Conservation (phyloP, 2,888 invertebrate species). For the Parnassius glacialis region DNA sequence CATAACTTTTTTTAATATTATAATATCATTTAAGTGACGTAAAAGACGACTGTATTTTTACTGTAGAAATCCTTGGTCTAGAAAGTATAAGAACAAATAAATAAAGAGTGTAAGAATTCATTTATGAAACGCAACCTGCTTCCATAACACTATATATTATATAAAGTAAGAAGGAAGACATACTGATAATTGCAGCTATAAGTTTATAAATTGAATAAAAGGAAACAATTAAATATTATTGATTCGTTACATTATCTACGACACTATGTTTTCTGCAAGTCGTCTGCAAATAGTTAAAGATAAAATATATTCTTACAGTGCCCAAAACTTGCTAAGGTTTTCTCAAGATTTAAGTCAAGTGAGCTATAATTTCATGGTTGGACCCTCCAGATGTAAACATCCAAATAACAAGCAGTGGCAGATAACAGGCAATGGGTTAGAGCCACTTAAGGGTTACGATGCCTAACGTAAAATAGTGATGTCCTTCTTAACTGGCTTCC, state of each 20-base stretch:
- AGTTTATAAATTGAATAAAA: neutral
- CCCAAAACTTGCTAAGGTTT: conserved; percentile 7
- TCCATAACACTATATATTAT: no score
- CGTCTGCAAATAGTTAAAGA: conserved; percentile 5
- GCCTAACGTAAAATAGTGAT: conserved; percentile 39
- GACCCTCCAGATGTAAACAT: conserved; percentile 62
- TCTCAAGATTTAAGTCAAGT: conserved; percentile 28
- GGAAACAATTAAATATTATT: neutral
- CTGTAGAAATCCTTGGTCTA: no score
- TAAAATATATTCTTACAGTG: neutral
- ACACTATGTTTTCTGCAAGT: conserved; percentile 4
- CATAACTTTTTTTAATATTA: no score
- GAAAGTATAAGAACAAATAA: no score
- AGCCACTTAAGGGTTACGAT: conserved; percentile 57
- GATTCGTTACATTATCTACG: neutral
- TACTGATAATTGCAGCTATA: no score
- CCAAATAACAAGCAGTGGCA: conserved; percentile 52
- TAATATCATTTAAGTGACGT: no score
- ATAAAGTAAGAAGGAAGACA: no score
- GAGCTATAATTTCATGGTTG: conserved; percentile 3
- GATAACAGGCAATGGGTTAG: conserved; percentile 69
- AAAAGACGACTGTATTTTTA: no score
- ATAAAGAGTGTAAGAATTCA: no score
- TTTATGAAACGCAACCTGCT: no score
- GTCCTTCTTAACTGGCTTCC: conserved; percentile 13